These are phyloP conservation scores for Halcyon smyrnensis DNA, from an alignment of 2,797 vertebrate species.

Conservation along the genomic window DNA sequence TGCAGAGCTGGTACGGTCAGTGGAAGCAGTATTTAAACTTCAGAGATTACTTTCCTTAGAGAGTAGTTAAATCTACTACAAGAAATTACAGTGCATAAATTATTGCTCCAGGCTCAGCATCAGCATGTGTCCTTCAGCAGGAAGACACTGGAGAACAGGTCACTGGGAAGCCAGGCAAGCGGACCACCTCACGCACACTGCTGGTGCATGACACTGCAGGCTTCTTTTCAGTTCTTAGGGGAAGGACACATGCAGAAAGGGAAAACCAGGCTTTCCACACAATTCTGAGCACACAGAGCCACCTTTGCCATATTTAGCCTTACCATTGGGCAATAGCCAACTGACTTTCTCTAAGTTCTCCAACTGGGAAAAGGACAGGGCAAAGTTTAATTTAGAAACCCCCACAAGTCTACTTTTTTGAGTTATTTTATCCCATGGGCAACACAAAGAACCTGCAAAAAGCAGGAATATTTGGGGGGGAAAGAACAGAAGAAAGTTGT, in stretches of 20 bases:
- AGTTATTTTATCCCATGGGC: background rate
- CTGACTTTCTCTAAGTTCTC: slow-evolving; percentile 56
- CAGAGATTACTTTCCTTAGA: background rate
- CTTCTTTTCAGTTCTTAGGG: background rate
- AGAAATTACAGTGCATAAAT: slow-evolving; percentile 10
- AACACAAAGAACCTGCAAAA: slow-evolving; percentile 41
- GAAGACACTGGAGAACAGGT: background rate
- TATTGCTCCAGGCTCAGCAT: slow-evolving; percentile 27
- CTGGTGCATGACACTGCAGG: slow-evolving; percentile 16
- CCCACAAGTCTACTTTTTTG: slow-evolving; percentile 6
- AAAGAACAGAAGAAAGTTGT: background rate
- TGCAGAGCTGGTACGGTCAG: slow-evolving; percentile 54
- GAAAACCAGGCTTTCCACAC: slow-evolving; percentile 42
- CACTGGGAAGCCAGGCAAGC: slow-evolving; percentile 35
- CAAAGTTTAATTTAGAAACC: slow-evolving; percentile 58
- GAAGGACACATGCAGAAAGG: slow-evolving; percentile 29
- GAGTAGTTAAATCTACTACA: slow-evolving; percentile 21
- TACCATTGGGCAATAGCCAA: slow-evolving; percentile 47
- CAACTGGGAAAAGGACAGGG: slow-evolving; percentile 61
- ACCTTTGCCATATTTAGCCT: slow-evolving; percentile 47
- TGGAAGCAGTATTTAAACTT: slow-evolving; percentile 42
- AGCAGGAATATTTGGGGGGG: slow-evolving; percentile 7
- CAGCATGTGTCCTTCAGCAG: background rate
- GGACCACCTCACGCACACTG: background rate
- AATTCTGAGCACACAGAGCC: slow-evolving; percentile 13